These are phyloP conservation scores for Hiodon tergisus DNA, from an alignment of 2,113 vertebrate species.

Conservation along the genomic window DNA sequence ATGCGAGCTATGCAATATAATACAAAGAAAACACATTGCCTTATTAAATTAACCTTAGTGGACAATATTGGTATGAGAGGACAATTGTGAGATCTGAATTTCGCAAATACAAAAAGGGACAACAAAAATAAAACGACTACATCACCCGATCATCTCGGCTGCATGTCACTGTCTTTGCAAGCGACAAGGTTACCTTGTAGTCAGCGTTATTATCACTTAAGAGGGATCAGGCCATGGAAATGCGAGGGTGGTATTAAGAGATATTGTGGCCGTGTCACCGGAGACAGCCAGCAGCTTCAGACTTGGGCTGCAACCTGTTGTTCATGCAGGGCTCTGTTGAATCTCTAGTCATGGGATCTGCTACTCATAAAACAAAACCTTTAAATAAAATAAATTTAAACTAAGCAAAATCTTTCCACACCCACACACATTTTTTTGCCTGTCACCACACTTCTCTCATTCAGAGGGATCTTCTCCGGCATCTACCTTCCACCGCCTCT, in stretches of 20 bases:
- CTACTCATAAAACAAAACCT: no score
- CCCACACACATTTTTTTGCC: no score
- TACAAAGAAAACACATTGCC: slow-evolving; percentile 6
- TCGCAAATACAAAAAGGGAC: not conserved
- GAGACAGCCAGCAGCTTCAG: no score
- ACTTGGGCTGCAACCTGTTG: not conserved
- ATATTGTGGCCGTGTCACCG: not conserved
- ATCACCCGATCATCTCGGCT: not conserved
- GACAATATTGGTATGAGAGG: not conserved
- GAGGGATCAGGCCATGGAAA: not conserved
- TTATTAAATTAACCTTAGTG: no score
- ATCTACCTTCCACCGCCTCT: no score
- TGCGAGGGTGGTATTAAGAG: not conserved
- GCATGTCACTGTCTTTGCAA: not conserved
- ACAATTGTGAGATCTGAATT: not conserved
- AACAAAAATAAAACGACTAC: not conserved
- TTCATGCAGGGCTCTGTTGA: not conserved
- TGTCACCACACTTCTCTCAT: no score
- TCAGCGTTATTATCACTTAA: not conserved
- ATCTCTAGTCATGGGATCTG: no score
- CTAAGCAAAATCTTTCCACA: no score
- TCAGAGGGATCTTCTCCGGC: no score
- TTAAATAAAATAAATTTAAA: no score
- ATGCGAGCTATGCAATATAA: slow-evolving; percentile 26
- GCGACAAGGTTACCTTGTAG: slow-evolving; percentile 6